These are phyloP conservation scores for Idaea straminata DNA, from an alignment of 2,888 invertebrate species.

Conservation along the genomic window DNA sequence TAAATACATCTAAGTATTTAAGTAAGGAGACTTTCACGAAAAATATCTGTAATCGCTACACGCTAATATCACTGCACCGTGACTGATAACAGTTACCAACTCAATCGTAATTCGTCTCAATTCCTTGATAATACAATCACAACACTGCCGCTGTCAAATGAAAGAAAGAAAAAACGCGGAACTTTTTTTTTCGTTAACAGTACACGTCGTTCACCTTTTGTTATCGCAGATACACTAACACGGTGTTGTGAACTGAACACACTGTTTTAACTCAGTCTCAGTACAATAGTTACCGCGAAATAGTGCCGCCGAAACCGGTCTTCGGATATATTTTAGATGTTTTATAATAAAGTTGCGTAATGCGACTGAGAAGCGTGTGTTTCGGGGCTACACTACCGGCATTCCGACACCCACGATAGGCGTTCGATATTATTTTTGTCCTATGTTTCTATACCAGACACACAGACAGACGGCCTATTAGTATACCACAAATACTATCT, in stretches of 20 bases:
- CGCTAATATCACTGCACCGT: constrained; percentile 33
- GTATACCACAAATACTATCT: constrained; percentile 2
- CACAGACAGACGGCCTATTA: constrained; percentile 3
- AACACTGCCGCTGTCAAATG: constrained; percentile 27
- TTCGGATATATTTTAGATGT: constrained; percentile 45
- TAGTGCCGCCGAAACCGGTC: constrained; percentile 57
- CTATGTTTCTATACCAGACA: constrained; percentile 17
- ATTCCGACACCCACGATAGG: constrained; percentile 44
- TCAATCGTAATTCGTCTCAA: constrained; percentile 10
- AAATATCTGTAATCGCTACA: constrained; percentile 27
- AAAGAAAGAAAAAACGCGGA: constrained; percentile 25
- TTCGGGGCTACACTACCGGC: constrained; percentile 56
- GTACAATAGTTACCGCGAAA: constrained; percentile 58
- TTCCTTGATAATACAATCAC: constrained; percentile 16
- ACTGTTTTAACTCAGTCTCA: constrained; percentile 45
- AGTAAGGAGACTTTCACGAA: constrained; percentile 35
- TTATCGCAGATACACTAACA: constrained; percentile 66
- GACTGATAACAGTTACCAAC: constrained; percentile 28
- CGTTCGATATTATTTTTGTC: constrained; percentile 63
- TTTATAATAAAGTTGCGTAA: constrained; percentile 55
- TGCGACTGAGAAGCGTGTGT: constrained; percentile 43
- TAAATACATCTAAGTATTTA: constrained; percentile 20
- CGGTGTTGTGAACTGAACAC: constrained; percentile 27
- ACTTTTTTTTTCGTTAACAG: constrained; percentile 28
- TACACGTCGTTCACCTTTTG: constrained; percentile 59